These are phyloP conservation scores for Polyploca ridens DNA, from an alignment of 2,888 invertebrate species.

Conservation along the genomic window DNA sequence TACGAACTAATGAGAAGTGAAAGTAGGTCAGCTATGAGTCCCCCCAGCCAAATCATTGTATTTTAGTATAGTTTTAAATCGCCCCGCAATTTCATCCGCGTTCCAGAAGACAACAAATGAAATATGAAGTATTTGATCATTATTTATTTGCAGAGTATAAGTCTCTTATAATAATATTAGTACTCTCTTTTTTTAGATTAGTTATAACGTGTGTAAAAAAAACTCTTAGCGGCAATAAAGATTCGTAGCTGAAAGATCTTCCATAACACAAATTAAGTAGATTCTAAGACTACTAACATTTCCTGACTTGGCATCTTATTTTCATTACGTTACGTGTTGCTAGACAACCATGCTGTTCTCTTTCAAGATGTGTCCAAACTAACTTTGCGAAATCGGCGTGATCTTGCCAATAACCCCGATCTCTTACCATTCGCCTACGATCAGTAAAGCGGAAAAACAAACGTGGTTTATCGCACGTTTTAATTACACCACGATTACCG, in stretches of 20 bases:
- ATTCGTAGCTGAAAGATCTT: no score
- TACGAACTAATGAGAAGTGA: background rate
- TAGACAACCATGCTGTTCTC: no score
- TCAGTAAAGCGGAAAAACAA: constrained; percentile 3
- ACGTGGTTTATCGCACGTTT: background rate
- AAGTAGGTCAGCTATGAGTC: constrained; percentile 1
- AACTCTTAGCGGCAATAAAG: no score
- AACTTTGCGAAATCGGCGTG: background rate
- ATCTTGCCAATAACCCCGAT: background rate
- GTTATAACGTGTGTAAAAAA: no score
- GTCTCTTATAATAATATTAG: no score
- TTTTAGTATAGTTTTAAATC: background rate
- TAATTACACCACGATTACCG: background rate
- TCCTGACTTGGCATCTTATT: no score
- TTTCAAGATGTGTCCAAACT: no score
- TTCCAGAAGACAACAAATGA: background rate
- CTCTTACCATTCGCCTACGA: background rate
- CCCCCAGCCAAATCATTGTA: background rate
- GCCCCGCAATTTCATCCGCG: background rate
- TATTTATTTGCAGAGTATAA: background rate
- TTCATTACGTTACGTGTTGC: no score
- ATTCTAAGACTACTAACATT: no score
- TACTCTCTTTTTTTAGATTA: no score
- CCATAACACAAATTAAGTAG: no score
- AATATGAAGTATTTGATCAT: no score